Base-by-base conservation (phyloP, 2,888 invertebrate species). In the Phengaris arion region DNA sequence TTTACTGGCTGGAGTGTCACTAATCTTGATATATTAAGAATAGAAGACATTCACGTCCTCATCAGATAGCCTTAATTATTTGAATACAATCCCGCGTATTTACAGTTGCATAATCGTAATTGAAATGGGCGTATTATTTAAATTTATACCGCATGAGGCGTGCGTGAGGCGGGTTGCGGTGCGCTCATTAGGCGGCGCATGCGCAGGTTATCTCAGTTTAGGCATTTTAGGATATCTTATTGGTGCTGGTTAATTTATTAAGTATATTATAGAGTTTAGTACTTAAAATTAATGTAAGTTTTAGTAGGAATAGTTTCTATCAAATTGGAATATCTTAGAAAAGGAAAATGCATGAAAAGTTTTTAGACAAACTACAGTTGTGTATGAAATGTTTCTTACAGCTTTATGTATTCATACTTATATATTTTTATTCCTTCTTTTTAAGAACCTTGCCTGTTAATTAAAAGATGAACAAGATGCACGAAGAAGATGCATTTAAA, bases 161-260 rank as follows among this genome's bases (percentile, higher is more conserved):
- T 85, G 87, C 86, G 84, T 85, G 88, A 88, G 88, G 88, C 87
- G 88, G 86, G 87, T 87, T 88, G 88, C 87, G 88, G 85, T 87
- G 87, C 87, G 84, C 89, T 91, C 90, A 89, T 90, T 90, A 89
- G 87, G 86, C 83, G 82, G 88, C 88, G 89, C 91, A 89, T 86
- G 86, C 86, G 87, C 88, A 87, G 89, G 86, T 77, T 64, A 64
- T 64, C 64, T 35, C 64, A 5, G 89, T 91, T 90, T 90, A 91
- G 87, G 89, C 88, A 83, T 89, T 91, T 90, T 89, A 89, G 89
- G 87, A 89, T 85, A 88, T 83, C 85, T 84, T 84, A 64, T 52
- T 52, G 10, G 35, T 13, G 45, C 35, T 59, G 9, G 55, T 57
- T 22, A 15, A 22, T 59, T 59, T 48, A 7, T 1, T 5, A 59